Conservation (phyloP, 92 coral and sea anemone genomes). For the Zoanthus solanderi region DNA sequence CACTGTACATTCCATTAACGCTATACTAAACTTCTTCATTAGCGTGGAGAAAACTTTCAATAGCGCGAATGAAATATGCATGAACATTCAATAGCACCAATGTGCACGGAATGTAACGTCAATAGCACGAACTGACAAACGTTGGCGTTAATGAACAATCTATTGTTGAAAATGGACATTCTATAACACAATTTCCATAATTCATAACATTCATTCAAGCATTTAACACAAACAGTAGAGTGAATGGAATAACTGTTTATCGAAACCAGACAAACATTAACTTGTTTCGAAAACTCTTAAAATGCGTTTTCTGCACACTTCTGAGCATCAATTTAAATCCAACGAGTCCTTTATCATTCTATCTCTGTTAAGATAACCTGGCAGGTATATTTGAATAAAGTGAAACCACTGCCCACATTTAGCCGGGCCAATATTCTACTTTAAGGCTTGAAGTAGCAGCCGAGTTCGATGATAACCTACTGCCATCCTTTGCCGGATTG, state of each 20-base stretch:
- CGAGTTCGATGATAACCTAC: slow-evolving; percentile 24
- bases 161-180: background rate
- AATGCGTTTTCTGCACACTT: background rate
- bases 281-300: background rate
- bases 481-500: slow-evolving; percentile 28
- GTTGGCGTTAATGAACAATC: background rate
- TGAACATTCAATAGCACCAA: background rate
- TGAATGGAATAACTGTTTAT: background rate
- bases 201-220: background rate
- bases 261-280: background rate
- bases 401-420: slow-evolving; percentile 12
- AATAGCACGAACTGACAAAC: slow-evolving; percentile 18
- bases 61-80: background rate
- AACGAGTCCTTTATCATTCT: background rate
- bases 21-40: background rate
- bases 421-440: background rate
- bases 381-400: background rate
- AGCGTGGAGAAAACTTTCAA: background rate
- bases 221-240: background rate
- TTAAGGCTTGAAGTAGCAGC: background rate
- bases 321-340: background rate
- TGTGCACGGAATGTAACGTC: slow-evolving; percentile 14
- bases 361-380: background rate
- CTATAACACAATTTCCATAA: background rate
- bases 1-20: background rate